phyloP scores from a whole-genome alignment of 1,140 invertebrate genomes.

The Cheumatopsyche charites region DNA sequence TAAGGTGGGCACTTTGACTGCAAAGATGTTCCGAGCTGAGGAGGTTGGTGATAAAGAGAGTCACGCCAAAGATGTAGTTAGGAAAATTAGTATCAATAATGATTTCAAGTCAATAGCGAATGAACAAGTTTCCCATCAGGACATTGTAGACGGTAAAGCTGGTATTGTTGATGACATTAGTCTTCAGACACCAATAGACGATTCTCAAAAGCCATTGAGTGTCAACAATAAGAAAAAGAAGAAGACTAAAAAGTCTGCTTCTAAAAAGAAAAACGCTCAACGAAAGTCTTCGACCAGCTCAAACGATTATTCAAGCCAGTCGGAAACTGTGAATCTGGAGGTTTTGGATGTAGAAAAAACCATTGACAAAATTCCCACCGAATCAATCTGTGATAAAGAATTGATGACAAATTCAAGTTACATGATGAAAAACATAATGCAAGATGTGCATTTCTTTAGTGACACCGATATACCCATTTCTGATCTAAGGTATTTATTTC shows the following conservation, averaged over 20 bases:
- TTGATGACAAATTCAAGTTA: slow-evolving; percentile 33
- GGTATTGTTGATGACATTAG: slow-evolving; percentile 49
- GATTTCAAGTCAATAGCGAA: slow-evolving; percentile 61
- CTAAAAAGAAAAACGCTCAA: slow-evolving; percentile 75
- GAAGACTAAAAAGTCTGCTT: slow-evolving; percentile 76
- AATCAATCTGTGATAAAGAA: slow-evolving; percentile 34
- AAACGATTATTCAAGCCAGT: slow-evolving; percentile 56
- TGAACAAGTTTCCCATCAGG: slow-evolving; percentile 54
- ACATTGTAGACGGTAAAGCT: slow-evolving; percentile 52
- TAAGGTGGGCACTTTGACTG: slow-evolving; percentile 34
- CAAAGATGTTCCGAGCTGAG: slow-evolving; percentile 58
- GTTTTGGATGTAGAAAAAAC: slow-evolving; percentile 37
- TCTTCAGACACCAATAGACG: slow-evolving; percentile 51
- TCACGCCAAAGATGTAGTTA: slow-evolving; percentile 58
- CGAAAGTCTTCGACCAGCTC: slow-evolving; percentile 69
- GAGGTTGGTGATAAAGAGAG: slow-evolving; percentile 56
- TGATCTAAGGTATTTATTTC: slow-evolving; percentile 64
- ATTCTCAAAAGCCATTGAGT: slow-evolving; percentile 53
- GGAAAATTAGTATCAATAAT: slow-evolving; percentile 65
- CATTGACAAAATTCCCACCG: slow-evolving; percentile 33
- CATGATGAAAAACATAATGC: slow-evolving; percentile 37
- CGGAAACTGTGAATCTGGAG: slow-evolving; percentile 56
- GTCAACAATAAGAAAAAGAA: slow-evolving; percentile 73
- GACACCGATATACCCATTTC: slow-evolving; percentile 81
- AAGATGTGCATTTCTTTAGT: slow-evolving; percentile 84